Conservation (phyloP, 1,140 invertebrate genomes). For the Triops cancriformis region DNA sequence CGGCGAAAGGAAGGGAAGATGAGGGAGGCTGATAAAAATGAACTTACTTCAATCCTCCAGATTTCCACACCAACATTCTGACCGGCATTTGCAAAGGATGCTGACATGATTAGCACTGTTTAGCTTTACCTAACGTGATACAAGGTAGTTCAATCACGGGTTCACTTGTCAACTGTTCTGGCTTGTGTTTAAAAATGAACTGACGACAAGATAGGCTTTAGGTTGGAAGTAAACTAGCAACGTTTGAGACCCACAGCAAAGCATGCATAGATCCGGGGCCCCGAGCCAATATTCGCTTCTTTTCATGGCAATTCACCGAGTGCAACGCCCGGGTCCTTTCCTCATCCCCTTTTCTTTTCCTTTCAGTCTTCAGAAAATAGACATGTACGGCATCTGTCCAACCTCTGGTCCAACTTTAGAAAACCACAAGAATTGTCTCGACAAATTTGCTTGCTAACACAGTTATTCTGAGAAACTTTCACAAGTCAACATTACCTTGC, state of each 20-base stretch:
- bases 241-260: background rate
- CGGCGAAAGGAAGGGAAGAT: background rate
- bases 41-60: slow-evolving; percentile 58
- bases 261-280: slow-evolving; percentile 11
- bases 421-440: background rate
- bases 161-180: background rate
- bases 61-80: slow-evolving; percentile 52
- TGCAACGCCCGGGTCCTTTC: background rate
- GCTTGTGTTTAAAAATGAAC: background rate
- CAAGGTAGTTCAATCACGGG: background rate
- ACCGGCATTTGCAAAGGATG: slow-evolving; percentile 46
- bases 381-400: background rate
- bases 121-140: slow-evolving; percentile 22
- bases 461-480: background rate
- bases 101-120: slow-evolving; percentile 26
- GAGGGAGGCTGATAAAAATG: slow-evolving; percentile 4
- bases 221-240: background rate
- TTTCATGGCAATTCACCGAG: background rate
- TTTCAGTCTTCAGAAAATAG: slow-evolving; percentile 1
- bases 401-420: background rate
- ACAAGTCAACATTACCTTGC: too few species aligned
- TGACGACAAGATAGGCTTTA: background rate
- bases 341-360: background rate
- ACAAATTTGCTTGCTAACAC: background rate
- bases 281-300: background rate